A percentile compares a stretch with the other conserved stretches of the same genome.
Evolutionary conservation across 2,797 vertebrate species (phyloP).

Genomic region (Sebastes cheni): DNA sequence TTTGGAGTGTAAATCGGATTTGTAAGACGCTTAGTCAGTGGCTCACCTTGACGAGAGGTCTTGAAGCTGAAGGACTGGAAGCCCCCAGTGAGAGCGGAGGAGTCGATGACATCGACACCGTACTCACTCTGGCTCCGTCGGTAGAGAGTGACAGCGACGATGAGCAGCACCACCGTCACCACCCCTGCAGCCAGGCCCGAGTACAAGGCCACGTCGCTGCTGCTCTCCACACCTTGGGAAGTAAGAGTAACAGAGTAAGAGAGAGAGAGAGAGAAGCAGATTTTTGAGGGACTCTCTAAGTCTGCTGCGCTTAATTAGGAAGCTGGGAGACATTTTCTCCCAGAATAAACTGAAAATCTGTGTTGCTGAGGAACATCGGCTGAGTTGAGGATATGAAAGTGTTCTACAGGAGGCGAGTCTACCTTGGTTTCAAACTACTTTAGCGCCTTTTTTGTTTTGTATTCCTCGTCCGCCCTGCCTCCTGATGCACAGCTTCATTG

Average conservation of each 20-base stretch:
- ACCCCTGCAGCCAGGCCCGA: conserved; percentile 93
- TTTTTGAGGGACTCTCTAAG: background rate
- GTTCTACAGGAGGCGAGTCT: conserved; percentile 24
- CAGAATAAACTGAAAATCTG: conserved; percentile 29
- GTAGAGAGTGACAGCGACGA: conserved; percentile 91
- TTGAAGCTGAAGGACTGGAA: conserved; percentile 99
- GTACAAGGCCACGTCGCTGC: conserved; percentile 92
- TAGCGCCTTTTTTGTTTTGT: conserved; percentile 37
- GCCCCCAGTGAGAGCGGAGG: conserved; percentile 94
- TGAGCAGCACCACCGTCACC: conserved; percentile 91
- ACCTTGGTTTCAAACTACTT: conserved; percentile 49
- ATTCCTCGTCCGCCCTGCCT: conserved; percentile 20
- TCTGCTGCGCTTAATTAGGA: conserved; percentile 32
- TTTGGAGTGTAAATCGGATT: background rate
- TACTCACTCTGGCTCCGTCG: conserved; percentile 96
- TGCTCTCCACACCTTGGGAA: conserved; percentile 86
- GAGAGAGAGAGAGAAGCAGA: background rate
- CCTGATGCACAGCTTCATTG: conserved; percentile 51
- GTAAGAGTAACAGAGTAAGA: background rate
- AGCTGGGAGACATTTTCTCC: conserved; percentile 18
- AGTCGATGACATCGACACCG: conserved; percentile 96
- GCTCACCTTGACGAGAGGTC: conserved; percentile 95
- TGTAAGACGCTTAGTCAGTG: background rate
- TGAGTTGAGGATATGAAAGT: conserved; percentile 16
- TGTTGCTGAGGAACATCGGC: conserved; percentile 14